These are phyloP conservation scores for Ophioninae sp. DNA, from an alignment of 2,888 invertebrate species.

Conservation along the genomic window DNA sequence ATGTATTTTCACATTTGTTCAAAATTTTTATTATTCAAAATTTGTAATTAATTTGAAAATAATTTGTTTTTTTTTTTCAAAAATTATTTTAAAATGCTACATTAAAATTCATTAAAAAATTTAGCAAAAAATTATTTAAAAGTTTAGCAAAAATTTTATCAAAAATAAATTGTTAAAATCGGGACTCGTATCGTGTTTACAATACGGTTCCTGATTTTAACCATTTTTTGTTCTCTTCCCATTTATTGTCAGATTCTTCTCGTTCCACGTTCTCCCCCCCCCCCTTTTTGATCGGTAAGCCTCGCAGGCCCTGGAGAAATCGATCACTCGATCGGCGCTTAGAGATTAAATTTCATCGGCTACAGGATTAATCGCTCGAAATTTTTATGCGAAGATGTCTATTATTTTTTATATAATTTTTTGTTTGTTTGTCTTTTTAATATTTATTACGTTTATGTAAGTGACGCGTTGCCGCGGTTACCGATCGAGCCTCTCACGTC, in stretches of 20 bases:
- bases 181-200: too few relatives aligned
- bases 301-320: conserved; percentile 69
- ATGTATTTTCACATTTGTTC: too few relatives aligned
- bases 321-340: conserved; percentile 64
- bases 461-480: conserved; percentile 53
- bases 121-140: conserved; percentile 48
- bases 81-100: too few relatives aligned
- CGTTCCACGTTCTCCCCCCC: conserved; percentile 42
- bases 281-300: conserved; percentile 61
- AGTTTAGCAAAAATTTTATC: conserved; percentile 47
- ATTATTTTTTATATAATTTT: conserved; percentile 44
- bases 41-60: too few relatives aligned
- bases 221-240: conserved; percentile 52
- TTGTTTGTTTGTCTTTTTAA: conserved; percentile 40
- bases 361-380: conserved; percentile 57
- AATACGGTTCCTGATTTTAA: conserved; percentile 57
- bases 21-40: too few relatives aligned
- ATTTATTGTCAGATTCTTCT: conserved; percentile 61
- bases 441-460: conserved; percentile 58
- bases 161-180: too few relatives aligned
- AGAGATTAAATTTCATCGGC: conserved; percentile 49
- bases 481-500: conserved; percentile 48
- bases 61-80: too few relatives aligned
- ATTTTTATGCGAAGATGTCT: conserved; percentile 53
- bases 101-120: too few relatives aligned